Percentiles rank a stretch among this genome's conserved stretches.
These are phyloP conservation scores for Drosophila cyrtoloma DNA, from an alignment of 2,888 invertebrate genomes.

Conservation along the genomic window DNA sequence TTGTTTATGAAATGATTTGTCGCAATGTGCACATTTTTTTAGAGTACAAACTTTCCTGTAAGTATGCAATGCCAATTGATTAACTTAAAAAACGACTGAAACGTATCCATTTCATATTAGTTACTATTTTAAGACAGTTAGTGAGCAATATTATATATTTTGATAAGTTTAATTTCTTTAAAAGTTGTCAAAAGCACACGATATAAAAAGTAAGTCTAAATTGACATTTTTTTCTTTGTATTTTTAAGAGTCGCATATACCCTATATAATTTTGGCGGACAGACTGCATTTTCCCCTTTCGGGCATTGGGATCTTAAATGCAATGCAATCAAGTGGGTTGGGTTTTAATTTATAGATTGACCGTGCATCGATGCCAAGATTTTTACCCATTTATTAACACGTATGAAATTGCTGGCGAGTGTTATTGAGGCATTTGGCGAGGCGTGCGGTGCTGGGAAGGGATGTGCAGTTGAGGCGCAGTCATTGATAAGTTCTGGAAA, in stretches of 20 bases:
- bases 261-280: background rate
- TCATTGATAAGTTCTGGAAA: conserved; percentile 56
- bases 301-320: conserved; percentile 36
- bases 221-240: background rate
- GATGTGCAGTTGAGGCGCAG: conserved; percentile 4
- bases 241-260: background rate
- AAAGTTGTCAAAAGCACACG: too few species aligned
- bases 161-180: background rate
- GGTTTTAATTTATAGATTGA: conserved; percentile 22
- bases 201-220: background rate
- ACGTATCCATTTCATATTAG: background rate
- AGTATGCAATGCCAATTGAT: conserved; percentile 16
- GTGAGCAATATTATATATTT: background rate
- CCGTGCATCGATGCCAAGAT: conserved; percentile 34
- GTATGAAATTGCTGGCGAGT: conserved; percentile 29
- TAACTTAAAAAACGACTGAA: background rate
- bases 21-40: background rate
- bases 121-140: too few species aligned
- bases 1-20: background rate
- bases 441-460: background rate
- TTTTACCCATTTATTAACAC: conserved; percentile 44
- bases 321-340: conserved; percentile 43
- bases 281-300: conserved; percentile 10
- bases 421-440: conserved; percentile 14
- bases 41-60: background rate